A percentile compares a stretch with the other conserved stretches of the same genome.
These are phyloP conservation scores for Aramus guarauna DNA, from an alignment of 2,113 vertebrate species.

Conservation along the genomic window DNA sequence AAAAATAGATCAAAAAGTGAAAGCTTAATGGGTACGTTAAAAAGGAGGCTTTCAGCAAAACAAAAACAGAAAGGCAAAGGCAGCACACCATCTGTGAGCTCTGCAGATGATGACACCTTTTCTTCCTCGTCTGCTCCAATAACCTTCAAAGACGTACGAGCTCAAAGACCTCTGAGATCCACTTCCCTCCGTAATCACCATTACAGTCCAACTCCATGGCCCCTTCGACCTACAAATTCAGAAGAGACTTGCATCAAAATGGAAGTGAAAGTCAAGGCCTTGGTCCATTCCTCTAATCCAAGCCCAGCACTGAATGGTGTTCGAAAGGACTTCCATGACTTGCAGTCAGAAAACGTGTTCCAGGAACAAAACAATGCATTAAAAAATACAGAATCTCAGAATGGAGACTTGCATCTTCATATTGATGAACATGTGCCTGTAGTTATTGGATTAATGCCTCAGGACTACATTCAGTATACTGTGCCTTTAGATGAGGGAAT, in stretches of 20 bases:
- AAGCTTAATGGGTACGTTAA: conserved; percentile 94
- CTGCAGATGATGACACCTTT: conserved; percentile 88
- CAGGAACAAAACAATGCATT: conserved; percentile 81
- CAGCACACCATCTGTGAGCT: conserved; percentile 77
- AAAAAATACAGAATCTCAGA: conserved; percentile 84
- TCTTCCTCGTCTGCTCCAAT: conserved; percentile 93
- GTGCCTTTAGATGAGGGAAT: conserved; percentile 99
- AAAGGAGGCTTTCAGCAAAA: conserved; percentile 92
- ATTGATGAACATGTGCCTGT: conserved; percentile 97
- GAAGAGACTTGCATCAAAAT: conserved; percentile 96
- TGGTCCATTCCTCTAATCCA: conserved; percentile 91
- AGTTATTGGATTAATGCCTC: conserved; percentile 93
- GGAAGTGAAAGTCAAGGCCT: conserved; percentile 95
- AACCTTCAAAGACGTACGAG: conserved; percentile 89
- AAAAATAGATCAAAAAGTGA: conserved; percentile 92
- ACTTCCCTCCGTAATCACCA: conserved; percentile 91
- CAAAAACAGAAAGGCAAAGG: conserved; percentile 93
- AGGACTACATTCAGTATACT: conserved; percentile 99
- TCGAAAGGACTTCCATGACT: conserved; percentile 89
- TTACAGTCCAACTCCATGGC: conserved; percentile 97
- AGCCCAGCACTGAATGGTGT: conserved; percentile 91
- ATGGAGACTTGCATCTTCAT: conserved; percentile 87
- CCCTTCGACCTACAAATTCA: conserved; percentile 87
- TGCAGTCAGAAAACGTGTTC: conserved; percentile 86
- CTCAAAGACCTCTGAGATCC: conserved; percentile 90